Percentiles rank a stretch among this genome's conserved stretches.
These are phyloP conservation scores for Apis dorsata DNA, from an alignment of 1,140 invertebrate genomes.

Conservation along the genomic window DNA sequence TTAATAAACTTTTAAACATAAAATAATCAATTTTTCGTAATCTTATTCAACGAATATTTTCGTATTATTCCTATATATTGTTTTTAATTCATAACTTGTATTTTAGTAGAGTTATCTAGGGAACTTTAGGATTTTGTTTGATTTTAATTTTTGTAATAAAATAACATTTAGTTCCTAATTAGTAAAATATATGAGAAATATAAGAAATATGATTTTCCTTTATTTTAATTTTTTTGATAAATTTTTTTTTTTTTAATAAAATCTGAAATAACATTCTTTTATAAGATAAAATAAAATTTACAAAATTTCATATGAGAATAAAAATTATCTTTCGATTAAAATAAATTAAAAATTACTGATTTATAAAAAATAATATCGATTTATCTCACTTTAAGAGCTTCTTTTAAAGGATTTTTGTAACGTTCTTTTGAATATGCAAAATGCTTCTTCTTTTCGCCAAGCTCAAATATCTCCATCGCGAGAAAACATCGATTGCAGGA, in stretches of 20 bases:
- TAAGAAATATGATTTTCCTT: no score
- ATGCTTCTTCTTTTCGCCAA: conserved; percentile 32
- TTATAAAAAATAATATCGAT: no score
- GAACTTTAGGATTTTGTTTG: neutral
- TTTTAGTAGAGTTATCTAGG: neutral
- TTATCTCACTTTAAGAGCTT: conserved; percentile 46
- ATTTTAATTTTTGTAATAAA: neutral
- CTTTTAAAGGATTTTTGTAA: conserved; percentile 33
- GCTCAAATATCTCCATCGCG: conserved; percentile 41
- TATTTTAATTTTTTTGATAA: no score
- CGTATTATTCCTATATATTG: neutral
- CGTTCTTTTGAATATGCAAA: conserved; percentile 41
- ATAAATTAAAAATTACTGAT: neutral
- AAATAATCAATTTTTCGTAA: neutral
- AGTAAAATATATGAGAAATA: no score
- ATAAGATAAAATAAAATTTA: no score
- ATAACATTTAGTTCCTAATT: neutral
- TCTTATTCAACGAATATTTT: neutral
- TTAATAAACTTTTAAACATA: neutral
- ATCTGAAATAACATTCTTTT: no score
- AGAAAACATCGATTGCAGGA: no score
- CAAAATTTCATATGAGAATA: neutral
- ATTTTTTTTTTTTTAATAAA: no score
- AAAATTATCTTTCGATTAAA: neutral
- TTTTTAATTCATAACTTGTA: neutral